Base-by-base conservation (phyloP, 2,888 invertebrate species). In the Urechis unicinctus region DNA sequence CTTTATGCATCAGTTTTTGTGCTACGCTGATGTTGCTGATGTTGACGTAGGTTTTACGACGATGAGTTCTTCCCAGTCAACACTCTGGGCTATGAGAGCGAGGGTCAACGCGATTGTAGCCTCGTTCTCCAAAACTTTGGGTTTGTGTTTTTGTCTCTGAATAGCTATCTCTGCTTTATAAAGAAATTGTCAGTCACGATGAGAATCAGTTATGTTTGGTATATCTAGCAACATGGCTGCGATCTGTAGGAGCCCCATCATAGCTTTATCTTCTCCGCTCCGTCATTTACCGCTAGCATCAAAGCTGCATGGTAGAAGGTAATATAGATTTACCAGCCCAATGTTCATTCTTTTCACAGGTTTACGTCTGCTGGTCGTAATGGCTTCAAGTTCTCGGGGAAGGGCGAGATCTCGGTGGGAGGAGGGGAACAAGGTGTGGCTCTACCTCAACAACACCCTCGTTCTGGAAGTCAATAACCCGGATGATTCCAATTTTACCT, bases 351-450 rank as follows among this genome's bases (percentile, higher is more conserved):
- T 45, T 6, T 6, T 17, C 17, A 4, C 29, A 60, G 61, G 29
- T 61, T 61, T 51, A 70, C 71, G 1, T 59, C 61, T 45, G 70
- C 66, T 1, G 59, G 68, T 3, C 59, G 69, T 4, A 58, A 62
- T 5, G 71, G 69, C 1, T 61, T 72, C 51, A 55, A 62, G 46
- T 72, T 60, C 56, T 49, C 62, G 17, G 70, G 70, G 0, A 58
- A 57, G 9, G 72, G 67, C 46, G 57, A 56, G 1, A 63, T 72
- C 6, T 66, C 67, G 3, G 50, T 71, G 3, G 69, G 61, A 9
- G 72, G 72, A 1, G 72, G 72, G 6, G 70, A 71, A 22, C n/a
- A 68, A 68, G 28, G 46, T 71, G 52, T 72, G 71, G 71, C 58
- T 72, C n/a, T 70, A 66, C 55, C 62, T 72, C 26, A 68, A 71